phyloP scores from a whole-genome alignment of 2,797 vertebrate genomes.

The Monodelphis domestica region DNA sequence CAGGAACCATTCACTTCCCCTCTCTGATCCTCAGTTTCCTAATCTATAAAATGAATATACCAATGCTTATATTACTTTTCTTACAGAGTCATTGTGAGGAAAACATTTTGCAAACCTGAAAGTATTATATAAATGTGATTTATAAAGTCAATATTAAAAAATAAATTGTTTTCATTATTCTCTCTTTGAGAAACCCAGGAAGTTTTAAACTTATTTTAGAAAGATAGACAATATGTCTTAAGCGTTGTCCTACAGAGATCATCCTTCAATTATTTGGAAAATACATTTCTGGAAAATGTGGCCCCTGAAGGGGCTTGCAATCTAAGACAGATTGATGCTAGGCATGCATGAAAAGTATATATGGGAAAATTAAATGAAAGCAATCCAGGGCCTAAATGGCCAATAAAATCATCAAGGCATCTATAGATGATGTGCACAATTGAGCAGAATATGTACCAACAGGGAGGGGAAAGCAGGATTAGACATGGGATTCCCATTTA shows the following conservation, averaged over 20 bases:
- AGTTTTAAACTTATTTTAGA: background rate
- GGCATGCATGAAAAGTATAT: background rate
- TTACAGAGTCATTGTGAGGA: background rate
- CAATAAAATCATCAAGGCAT: constrained; percentile 1
- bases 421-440: background rate
- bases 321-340: background rate
- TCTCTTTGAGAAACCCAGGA: background rate
- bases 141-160: background rate
- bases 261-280: background rate
- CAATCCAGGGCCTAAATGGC: background rate
- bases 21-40: background rate
- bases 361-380: constrained; percentile 4
- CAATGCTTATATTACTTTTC: background rate
- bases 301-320: background rate
- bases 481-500: background rate
- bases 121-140: background rate
- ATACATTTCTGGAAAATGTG: background rate
- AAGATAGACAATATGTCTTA: background rate
- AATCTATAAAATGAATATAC: background rate
- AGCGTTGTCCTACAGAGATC: background rate
- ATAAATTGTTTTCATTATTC: background rate
- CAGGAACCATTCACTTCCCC: background rate
- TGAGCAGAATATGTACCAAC: background rate
- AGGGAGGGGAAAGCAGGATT: background rate
- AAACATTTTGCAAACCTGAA: background rate